Conservation (phyloP, 2,888 invertebrate species). For the Smittia sp. region DNA sequence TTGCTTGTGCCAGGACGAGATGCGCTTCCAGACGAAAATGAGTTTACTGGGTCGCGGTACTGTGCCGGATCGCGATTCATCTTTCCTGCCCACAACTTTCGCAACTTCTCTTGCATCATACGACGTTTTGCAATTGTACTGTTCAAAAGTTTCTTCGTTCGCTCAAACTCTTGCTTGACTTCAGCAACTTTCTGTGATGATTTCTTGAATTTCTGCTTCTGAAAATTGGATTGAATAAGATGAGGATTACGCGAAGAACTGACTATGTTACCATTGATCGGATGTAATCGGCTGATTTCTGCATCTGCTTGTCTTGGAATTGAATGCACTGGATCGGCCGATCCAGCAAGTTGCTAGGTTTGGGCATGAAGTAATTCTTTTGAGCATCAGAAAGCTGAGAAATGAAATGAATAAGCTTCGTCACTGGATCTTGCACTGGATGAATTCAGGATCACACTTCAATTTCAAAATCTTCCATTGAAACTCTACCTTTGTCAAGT, state of each 20-base stretch:
- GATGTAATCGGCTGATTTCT: neutral
- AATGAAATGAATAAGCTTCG: neutral
- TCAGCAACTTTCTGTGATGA: neutral
- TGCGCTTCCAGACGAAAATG: too few relatives aligned
- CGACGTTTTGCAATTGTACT: neutral
- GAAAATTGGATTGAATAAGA: neutral
- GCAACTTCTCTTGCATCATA: neutral
- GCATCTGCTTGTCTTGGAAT: neutral
- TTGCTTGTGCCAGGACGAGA: too few relatives aligned
- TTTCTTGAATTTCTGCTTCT: neutral
- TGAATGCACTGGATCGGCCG: neutral
- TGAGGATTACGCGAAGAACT: neutral
- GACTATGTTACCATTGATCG: neutral
- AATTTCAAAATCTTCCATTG: neutral
- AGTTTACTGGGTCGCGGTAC: too few relatives aligned
- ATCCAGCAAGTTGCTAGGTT: neutral
- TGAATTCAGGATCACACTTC: too few relatives aligned
- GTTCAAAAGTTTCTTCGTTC: neutral
- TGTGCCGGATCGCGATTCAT: too few relatives aligned
- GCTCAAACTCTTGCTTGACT: neutral
- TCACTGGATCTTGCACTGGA: too few relatives aligned
- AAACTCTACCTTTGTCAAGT: neutral
- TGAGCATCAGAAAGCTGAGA: neutral
- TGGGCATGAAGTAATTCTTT: neutral
- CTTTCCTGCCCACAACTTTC: neutral